Percentiles rank a stretch among this genome's conserved stretches.
These are phyloP conservation scores for Cochlearius cochlearius DNA, from an alignment of 2,113 vertebrate genomes.

Conservation along the genomic window DNA sequence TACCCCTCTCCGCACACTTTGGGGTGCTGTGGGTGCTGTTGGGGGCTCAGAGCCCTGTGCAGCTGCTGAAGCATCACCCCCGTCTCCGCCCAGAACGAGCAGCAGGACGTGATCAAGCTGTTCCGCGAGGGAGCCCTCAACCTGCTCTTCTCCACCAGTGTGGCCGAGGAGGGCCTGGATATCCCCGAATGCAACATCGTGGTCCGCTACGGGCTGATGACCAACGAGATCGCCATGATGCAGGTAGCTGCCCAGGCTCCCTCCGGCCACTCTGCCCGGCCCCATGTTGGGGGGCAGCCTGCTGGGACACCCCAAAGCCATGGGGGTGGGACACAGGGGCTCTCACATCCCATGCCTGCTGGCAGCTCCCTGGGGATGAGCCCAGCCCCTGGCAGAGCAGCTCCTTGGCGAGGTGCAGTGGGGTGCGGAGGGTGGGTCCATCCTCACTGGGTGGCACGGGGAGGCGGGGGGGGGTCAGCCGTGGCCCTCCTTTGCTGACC, in stretches of 20 bases:
- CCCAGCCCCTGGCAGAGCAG: background rate
- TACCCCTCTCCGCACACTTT: background rate
- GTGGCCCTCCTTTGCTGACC: background rate
- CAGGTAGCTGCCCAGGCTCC: slow-evolving; percentile 59
- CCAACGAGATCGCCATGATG: slow-evolving; percentile 92
- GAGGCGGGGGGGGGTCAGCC: rapidly evolving
- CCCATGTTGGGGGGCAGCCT: rapidly evolving
- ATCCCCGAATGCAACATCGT: slow-evolving; percentile 88
- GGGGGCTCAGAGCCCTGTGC: rapidly evolving
- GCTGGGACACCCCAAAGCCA: background rate
- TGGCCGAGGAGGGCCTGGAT: slow-evolving; percentile 92
- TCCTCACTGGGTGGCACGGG: rapidly evolving
- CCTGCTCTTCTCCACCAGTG: slow-evolving; percentile 90
- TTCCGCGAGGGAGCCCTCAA: slow-evolving; percentile 82
- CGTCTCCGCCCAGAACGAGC: slow-evolving; percentile 64
- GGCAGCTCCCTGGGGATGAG: background rate
- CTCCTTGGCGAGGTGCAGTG: rapidly evolving
- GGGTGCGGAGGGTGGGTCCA: background rate
- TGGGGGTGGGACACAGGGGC: rapidly evolving
- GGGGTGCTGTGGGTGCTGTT: rapidly evolving
- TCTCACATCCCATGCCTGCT: rapidly evolving
- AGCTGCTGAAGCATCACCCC: background rate
- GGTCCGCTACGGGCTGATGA: slow-evolving; percentile 91
- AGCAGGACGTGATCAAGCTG: slow-evolving; percentile 77
- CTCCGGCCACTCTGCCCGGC: rapidly evolving